phyloP scores from a whole-genome alignment of 1,140 invertebrate species.

The Anoplophora glabripennis region DNA sequence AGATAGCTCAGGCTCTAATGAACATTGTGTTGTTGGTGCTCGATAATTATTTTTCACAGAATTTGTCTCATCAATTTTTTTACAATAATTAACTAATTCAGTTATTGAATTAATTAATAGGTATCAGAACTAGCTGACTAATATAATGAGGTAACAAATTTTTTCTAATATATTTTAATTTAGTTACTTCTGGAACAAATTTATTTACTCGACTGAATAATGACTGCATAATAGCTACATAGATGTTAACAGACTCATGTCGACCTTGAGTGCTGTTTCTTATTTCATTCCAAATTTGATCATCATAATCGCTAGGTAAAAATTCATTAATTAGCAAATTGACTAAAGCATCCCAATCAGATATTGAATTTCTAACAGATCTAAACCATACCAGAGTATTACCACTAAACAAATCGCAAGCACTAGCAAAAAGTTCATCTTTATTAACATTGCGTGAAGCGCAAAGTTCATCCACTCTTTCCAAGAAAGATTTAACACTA shows the following conservation, averaged over 20 bases:
- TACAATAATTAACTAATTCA: conserved; percentile 11
- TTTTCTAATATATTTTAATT: conserved; percentile 10
- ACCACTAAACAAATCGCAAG: conserved; percentile 34
- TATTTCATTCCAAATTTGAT: conserved; percentile 35
- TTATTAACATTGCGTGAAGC: conserved; percentile 1
- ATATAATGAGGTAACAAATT: background rate
- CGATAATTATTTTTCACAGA: too few species aligned
- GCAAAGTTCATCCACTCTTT: conserved; percentile 7
- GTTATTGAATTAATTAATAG: conserved; percentile 6
- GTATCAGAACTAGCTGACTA: conserved; percentile 1
- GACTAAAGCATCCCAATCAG: conserved; percentile 29
- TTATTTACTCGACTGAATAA: conserved; percentile 31
- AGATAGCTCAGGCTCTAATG: too few species aligned
- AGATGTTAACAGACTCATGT: conserved; percentile 35
- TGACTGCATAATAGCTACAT: conserved; percentile 37
- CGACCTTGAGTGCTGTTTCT: conserved; percentile 36
- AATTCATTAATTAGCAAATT: conserved; percentile 30
- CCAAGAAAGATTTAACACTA: conserved; percentile 1
- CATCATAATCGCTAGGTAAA: conserved; percentile 35
- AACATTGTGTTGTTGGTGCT: too few species aligned
- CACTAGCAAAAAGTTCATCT: conserved; percentile 12
- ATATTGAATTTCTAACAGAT: conserved; percentile 16
- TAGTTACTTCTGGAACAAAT: conserved; percentile 7
- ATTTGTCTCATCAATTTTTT: conserved; percentile 1
- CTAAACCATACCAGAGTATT: conserved; percentile 40